Evolutionary conservation across 2,888 invertebrate genomes (phyloP), one percentile per base, ranked within the genome.

Genomic region (Eupeodes latifasciatus): DNA sequence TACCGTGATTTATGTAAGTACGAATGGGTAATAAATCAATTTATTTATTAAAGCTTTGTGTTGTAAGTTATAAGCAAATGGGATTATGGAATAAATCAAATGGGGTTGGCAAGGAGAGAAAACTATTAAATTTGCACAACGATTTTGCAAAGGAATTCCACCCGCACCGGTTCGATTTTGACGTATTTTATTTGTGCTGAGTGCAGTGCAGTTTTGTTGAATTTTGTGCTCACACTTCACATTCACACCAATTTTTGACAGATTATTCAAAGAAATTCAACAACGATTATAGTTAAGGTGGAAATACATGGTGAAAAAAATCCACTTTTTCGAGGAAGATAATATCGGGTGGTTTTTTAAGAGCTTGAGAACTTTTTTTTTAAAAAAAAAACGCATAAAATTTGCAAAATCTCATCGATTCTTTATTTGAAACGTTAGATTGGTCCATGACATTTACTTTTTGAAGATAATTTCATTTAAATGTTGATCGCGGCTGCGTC

Each of bases 121-220:
- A 74, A 74, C 40, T 44, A 34, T 72, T 14, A 40, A 64, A 44
- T 64, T 72, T 77, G 72, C 66, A 67, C 44, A 11, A 62, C 69
- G 61, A 71, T 71, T 59, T 66, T 51, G 59, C 62, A 59, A 64
- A 44, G 19, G 44, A 83, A 74, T 64, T 74, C 67, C 86, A 86
- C 79, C 79, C 86, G 79, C 86, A 86, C 86, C 86, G 86, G 86
- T 75, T 86, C 75, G 86, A 83, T 69, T 77, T 85, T 47, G 59
- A 71, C 57, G 55, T 71, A 40, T 66, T 44, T 16, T 1, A 69
- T 67, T 19, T 55, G 40, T 49, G 27, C 27, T 27, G 27, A 27
- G 27, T 27, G 27, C 27, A 27, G 27, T 27, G 57, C 36, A 59
- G 66, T 57, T 19, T 53, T 47, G 53, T 36, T 55, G 55, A 16